Evolutionary conservation across 2,113 vertebrate species (phyloP), one percentile per base, ranked within the genome.

Genomic region (Shinisaurus crocodilurus): DNA sequence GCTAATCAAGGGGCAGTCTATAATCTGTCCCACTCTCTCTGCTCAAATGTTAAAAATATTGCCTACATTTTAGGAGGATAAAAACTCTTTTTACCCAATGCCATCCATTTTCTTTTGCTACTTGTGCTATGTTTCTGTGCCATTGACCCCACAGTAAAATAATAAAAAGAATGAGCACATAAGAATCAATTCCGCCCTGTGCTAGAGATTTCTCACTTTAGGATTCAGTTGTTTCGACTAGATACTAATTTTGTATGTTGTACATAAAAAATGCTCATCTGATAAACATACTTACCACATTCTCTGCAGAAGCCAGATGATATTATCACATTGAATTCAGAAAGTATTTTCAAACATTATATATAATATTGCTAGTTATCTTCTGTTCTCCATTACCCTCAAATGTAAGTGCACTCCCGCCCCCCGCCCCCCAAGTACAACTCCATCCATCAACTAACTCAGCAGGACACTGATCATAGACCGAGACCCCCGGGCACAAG

Each of bases 301-400:
- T 23, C 18, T 40, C 40, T 81, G 48, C 48, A 37, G 12, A 29
- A 82, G 50, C 87, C 85, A 91, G 84, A 45, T 90, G 85, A 75
- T 91, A 82, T 91, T 83, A 85, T 76, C 18, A 0, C 0, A 93
- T 23, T 88, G 45, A 87, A 90, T 92, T 91, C 25, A 92, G 57
- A 10, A 54, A 67, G 40, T 57, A 65, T 74, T 67, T 54, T 72
- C 32, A 91, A 86, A 85, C 5, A 54, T 0, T 54, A 69, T 50
- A 88, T 91, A 91, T 12, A 87, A 74, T 13, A 50, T 82, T 60
- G 3, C 34, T 65, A 40, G 54, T 65, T 77, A 89, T 18, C 54
- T 74, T 82, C 70, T 82, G 70, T 40, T 34, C n/a, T 48, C 60
- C 45, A 77, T 84, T 88, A 88, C 76, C 40, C 34, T 83, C 25